phyloP scores from a whole-genome alignment of 2,113 vertebrate species.

The Nematolebias whitei region DNA sequence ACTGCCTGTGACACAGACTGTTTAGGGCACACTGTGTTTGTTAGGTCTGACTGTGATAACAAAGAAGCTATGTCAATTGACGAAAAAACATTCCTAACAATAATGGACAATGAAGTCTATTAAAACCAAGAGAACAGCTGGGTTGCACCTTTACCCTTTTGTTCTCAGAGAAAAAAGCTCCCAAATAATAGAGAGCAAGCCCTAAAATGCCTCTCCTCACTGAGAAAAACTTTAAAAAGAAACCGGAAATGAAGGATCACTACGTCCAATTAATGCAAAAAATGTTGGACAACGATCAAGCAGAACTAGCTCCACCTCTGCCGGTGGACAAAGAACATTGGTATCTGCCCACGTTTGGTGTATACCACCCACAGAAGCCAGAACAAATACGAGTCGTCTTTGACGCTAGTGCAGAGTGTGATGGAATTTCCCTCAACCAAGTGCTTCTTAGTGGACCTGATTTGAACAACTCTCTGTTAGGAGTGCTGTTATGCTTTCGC shows the following conservation, averaged over 20 bases:
- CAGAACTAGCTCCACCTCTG: not conserved
- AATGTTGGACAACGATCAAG: not conserved
- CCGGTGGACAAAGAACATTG: not conserved
- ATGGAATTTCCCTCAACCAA: not conserved
- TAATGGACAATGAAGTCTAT: conserved; percentile 7
- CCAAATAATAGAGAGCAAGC: too few species aligned
- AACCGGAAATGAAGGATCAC: not conserved
- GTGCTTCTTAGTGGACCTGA: not conserved
- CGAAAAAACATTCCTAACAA: not conserved
- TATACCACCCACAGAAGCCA: too few species aligned
- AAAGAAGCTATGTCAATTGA: not conserved
- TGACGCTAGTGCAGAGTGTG: too few species aligned
- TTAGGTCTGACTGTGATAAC: not conserved
- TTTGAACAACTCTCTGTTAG: not conserved
- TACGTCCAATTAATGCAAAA: conserved; percentile 4
- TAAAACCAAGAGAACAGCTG: not conserved
- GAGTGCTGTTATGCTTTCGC: not conserved
- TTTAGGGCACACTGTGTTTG: not conserved
- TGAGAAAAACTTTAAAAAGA: not conserved
- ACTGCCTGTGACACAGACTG: not conserved
- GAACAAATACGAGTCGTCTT: too few species aligned
- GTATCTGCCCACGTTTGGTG: too few species aligned
- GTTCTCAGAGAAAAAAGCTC: not conserved
- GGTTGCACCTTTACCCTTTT: conserved; percentile 14
- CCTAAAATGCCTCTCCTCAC: not conserved